Percentiles rank a stretch among this genome's conserved stretches.
Evolutionary conservation across 2,888 invertebrate genomes (phyloP).

Genomic region (Coremacera marginata): DNA sequence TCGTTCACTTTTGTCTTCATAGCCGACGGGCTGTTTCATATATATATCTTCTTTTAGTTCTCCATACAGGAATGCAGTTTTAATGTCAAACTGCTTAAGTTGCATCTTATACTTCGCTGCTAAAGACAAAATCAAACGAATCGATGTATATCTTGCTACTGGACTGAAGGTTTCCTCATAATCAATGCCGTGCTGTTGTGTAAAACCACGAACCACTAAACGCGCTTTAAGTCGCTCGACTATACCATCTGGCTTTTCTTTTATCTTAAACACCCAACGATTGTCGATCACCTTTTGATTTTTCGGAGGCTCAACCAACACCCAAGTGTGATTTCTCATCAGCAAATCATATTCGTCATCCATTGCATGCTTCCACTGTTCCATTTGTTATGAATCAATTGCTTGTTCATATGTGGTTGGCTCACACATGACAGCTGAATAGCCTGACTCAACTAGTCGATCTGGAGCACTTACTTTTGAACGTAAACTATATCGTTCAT

Average conservation of each 20-base stretch:
- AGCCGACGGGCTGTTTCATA: slow-evolving; percentile 46
- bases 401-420: slow-evolving; percentile 45
- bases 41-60: slow-evolving; percentile 45
- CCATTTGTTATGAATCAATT: slow-evolving; percentile 37
- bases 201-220: slow-evolving; percentile 46
- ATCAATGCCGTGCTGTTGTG: slow-evolving; percentile 48
- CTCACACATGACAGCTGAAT: neutral
- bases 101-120: slow-evolving; percentile 43
- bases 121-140: slow-evolving; percentile 48
- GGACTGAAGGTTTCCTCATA: slow-evolving; percentile 53
- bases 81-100: slow-evolving; percentile 48
- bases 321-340: slow-evolving; percentile 39
- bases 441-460: no score
- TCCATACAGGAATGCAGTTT: slow-evolving; percentile 49
- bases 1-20: slow-evolving; percentile 40
- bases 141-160: slow-evolving; percentile 52
- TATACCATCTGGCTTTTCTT: slow-evolving; percentile 26
- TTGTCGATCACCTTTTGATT: slow-evolving; percentile 44
- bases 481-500: no score
- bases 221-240: slow-evolving; percentile 43
- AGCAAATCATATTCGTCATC: slow-evolving; percentile 46
- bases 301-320: no score
- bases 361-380: slow-evolving; percentile 49
- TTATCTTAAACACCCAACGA: slow-evolving; percentile 48
- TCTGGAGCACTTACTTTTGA: no score